phyloP scores from a whole-genome alignment of 2,888 invertebrate species.

The Leucophenga montana region DNA sequence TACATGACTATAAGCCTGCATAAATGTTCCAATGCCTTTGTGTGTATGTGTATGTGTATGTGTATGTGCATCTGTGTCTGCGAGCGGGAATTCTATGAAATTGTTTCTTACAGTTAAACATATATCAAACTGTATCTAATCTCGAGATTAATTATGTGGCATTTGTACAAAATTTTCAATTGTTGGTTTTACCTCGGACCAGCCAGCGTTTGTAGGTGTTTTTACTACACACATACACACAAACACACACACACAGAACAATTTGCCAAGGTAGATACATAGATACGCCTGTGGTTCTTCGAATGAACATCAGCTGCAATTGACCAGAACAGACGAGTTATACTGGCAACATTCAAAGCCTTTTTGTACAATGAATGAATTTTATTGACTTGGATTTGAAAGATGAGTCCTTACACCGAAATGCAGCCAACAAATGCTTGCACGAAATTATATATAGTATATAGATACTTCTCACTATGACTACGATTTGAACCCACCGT shows the following conservation, averaged over 20 bases:
- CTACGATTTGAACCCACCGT: no score
- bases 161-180: constrained; percentile 58
- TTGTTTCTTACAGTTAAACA: constrained; percentile 23
- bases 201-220: not conserved
- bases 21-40: constrained; percentile 36
- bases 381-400: constrained; percentile 61
- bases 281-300: constrained; percentile 53
- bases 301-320: constrained; percentile 52
- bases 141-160: constrained; percentile 63
- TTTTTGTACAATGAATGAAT: constrained; percentile 54
- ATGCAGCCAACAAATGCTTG: not conserved
- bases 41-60: constrained; percentile 30
- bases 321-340: constrained; percentile 39
- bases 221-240: not conserved
- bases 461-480: no score
- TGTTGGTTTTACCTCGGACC: constrained; percentile 37
- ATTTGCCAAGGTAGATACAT: constrained; percentile 33
- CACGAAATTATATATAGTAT: no score
- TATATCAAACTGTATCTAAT: constrained; percentile 54
- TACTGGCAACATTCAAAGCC: constrained; percentile 38
- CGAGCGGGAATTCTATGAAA: not conserved
- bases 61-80: constrained; percentile 45
- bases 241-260: constrained; percentile 15
- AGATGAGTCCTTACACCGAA: not conserved
- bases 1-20: constrained; percentile 3